phyloP scores from a whole-genome alignment of 2,888 invertebrate species.

The Synergus umbraculus region DNA sequence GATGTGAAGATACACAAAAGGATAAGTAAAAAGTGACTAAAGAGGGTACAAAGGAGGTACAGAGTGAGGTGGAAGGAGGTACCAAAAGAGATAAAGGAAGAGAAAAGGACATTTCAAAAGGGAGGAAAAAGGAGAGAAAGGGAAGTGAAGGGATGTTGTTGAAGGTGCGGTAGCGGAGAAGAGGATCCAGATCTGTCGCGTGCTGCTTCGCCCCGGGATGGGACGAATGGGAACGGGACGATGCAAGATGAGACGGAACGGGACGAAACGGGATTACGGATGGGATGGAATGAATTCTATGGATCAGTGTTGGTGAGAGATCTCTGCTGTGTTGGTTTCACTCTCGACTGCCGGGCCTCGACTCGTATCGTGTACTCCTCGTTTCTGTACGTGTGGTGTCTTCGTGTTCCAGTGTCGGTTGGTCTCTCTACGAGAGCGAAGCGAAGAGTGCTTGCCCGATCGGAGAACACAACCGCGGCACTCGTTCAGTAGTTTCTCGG shows the following conservation, averaged over 20 bases:
- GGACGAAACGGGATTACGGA: slow-evolving; percentile 56
- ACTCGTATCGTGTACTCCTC: slow-evolving; percentile 53
- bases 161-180: slow-evolving; percentile 58
- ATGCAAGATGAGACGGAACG: slow-evolving; percentile 60
- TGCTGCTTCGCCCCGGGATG: slow-evolving; percentile 66
- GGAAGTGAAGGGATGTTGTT: slow-evolving; percentile 52
- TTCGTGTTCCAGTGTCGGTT: slow-evolving; percentile 64
- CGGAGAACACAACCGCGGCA: slow-evolving; percentile 74
- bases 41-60: not conserved
- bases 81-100: not conserved
- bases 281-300: slow-evolving; percentile 66
- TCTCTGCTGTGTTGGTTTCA: slow-evolving; percentile 66
- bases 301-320: slow-evolving; percentile 64
- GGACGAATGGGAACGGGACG: slow-evolving; percentile 61
- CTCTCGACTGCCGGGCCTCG: slow-evolving; percentile 63
- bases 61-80: not conserved
- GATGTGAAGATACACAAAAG: not conserved
- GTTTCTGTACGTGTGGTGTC: slow-evolving; percentile 54
- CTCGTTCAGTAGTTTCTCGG: slow-evolving; percentile 77
- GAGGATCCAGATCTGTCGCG: slow-evolving; percentile 66
- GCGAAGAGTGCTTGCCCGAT: slow-evolving; percentile 68
- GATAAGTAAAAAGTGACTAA: not conserved
- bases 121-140: slow-evolving; percentile 30
- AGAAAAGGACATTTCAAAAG: not conserved
- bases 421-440: slow-evolving; percentile 66